A percentile compares a stretch with the other conserved stretches of the same genome.
phyloP scores from a whole-genome alignment of 53 echinoderm and acorn worm genomes.

The Pentamera pediparva region DNA sequence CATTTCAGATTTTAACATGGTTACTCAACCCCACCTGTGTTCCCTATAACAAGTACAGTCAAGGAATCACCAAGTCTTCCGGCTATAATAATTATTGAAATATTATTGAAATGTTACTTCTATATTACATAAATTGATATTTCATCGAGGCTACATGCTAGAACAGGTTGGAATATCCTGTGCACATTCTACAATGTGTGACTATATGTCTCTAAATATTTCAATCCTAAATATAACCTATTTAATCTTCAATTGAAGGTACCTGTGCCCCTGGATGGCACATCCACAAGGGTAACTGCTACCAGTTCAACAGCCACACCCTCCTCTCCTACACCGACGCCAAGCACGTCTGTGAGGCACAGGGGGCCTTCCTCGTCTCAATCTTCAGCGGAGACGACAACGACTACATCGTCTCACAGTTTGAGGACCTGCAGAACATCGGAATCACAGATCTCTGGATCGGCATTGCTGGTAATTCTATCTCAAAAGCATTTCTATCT shows the following conservation, averaged over 20 bases:
- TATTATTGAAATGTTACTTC: no score
- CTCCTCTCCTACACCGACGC: slow-evolving; percentile 73
- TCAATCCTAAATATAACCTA: no score
- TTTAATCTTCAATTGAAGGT: slow-evolving; percentile 28
- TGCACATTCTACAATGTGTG: no score
- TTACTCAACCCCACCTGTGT: no score
- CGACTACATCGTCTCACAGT: slow-evolving; percentile 44
- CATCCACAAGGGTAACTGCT: slow-evolving; percentile 68
- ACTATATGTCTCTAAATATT: no score
- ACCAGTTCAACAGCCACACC: slow-evolving; percentile 49
- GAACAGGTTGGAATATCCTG: no score
- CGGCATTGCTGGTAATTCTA: slow-evolving; percentile 72
- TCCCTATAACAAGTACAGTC: no score
- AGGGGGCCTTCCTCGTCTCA: slow-evolving; percentile 64
- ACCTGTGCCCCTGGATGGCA: slow-evolving; percentile 69
- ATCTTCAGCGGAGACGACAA: slow-evolving; percentile 65
- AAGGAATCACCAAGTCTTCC: no score
- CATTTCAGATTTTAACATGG: no score
- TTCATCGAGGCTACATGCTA: no score
- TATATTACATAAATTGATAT: no score
- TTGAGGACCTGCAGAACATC: slow-evolving; percentile 51
- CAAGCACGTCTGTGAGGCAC: slow-evolving; percentile 74
- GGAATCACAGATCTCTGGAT: slow-evolving; percentile 74
- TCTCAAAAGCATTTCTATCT: neutral
- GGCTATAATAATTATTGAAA: no score